Evolutionary conservation across 2,113 vertebrate genomes (phyloP).

Genomic region (Pseudorhombus dupliciocellatus): DNA sequence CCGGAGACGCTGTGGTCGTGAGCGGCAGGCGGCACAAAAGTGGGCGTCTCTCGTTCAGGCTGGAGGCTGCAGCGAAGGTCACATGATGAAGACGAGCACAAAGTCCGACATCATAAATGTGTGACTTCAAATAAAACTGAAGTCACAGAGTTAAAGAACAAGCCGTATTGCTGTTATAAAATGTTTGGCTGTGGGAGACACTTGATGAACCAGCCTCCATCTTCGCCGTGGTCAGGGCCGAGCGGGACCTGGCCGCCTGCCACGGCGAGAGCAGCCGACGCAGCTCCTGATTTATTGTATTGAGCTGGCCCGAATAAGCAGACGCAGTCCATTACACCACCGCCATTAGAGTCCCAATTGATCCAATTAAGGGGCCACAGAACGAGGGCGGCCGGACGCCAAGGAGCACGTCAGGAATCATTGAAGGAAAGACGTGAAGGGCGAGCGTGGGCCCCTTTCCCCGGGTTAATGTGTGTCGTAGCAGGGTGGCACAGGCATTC

Average conservation of each 20-base stretch:
- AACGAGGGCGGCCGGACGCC: not conserved
- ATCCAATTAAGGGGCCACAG: slow-evolving; percentile 45
- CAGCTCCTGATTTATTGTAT: slow-evolving; percentile 48
- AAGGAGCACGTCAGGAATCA: not conserved
- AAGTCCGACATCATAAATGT: not conserved
- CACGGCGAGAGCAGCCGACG: slow-evolving; percentile 20
- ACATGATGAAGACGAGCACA: slow-evolving; percentile 8
- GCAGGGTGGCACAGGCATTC: too few species aligned
- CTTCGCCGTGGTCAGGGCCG: slow-evolving; percentile 14
- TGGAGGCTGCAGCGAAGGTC: not conserved
- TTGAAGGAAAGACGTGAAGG: not conserved
- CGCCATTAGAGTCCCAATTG: slow-evolving; percentile 6
- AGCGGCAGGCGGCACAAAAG: not conserved
- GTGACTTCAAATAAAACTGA: slow-evolving; percentile 9
- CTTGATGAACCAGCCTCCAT: not conserved
- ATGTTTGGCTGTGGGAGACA: too few species aligned
- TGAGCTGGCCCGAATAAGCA: slow-evolving; percentile 38
- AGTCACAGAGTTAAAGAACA: not conserved
- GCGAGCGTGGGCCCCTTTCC: slow-evolving; percentile 1
- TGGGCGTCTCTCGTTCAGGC: not conserved
- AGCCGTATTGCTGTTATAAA: too few species aligned
- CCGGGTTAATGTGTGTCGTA: too few species aligned
- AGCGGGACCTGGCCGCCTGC: slow-evolving; percentile 32
- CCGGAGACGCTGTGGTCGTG: too few species aligned
- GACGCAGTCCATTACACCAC: slow-evolving; percentile 47